These are phyloP conservation scores for Probosciger aterrimus DNA, from an alignment of 2,113 vertebrate genomes.

Conservation along the genomic window DNA sequence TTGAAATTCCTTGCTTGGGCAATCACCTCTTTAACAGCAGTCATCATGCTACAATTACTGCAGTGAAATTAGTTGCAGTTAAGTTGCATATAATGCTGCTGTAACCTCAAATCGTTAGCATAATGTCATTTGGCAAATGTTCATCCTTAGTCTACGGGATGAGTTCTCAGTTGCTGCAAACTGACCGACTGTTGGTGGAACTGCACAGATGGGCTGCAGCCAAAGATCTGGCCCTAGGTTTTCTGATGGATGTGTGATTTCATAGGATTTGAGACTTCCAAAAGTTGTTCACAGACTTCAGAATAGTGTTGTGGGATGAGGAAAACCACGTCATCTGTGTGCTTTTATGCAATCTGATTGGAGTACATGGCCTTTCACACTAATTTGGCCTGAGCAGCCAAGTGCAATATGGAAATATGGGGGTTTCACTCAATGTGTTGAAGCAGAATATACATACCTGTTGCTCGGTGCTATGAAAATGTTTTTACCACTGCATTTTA, in stretches of 20 bases:
- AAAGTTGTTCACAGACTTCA: neutral
- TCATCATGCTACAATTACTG: neutral
- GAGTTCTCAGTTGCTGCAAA: neutral
- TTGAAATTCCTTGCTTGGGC: neutral
- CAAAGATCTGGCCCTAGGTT: neutral
- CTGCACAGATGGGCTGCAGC: neutral
- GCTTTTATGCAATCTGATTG: neutral
- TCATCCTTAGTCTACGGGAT: neutral
- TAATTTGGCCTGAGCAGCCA: neutral
- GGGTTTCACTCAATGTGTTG: neutral
- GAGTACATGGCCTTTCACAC: neutral
- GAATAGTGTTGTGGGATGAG: neutral
- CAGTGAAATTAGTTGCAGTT: conserved; percentile 24
- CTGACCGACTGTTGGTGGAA: neutral
- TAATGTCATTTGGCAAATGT: conserved; percentile 6
- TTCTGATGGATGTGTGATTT: neutral
- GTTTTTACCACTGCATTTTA: neutral
- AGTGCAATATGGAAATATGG: neutral
- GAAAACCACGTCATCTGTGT: neutral
- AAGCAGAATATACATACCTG: conserved; percentile 6
- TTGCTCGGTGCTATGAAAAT: conserved; percentile 25
- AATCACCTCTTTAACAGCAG: neutral
- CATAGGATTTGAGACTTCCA: neutral
- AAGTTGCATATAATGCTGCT: conserved; percentile 1
- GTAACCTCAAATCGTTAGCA: neutral